Base-by-base conservation (phyloP, 1,140 invertebrate species). In the Bombus picipes region DNA sequence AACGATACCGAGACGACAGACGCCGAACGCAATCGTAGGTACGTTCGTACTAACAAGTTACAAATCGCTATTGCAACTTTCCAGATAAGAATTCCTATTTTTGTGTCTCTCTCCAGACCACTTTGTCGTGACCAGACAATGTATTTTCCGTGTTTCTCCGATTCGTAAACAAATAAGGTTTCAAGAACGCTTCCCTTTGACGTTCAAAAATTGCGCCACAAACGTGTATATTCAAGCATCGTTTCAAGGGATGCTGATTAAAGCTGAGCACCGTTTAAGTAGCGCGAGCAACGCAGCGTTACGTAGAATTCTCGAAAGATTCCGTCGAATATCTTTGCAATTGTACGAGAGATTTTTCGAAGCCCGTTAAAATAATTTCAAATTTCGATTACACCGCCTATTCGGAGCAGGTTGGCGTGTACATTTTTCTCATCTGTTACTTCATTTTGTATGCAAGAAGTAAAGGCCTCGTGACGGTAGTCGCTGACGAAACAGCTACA, bases 41-140 rank as follows among this genome's bases (percentile, higher is more conserved):
- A 83, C 62, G 76, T 89, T 79, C 74, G 62, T 79, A 79, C 85
- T 62, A 78, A 88, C 82, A 53, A 28, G 59, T 22, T 59, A 25
- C 53, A 59, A 57, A 76, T 72, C 73, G 59, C n/a, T 74, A n/a
- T 73, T 72, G 32, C 57, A 75, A 86, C 47, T 70, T 68, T 57
- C 22, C 32, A 41, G 39, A 77, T 47, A 28, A 39, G 1, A 15
- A 72, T 41, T 72, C 6, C 28, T 41, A 41, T 41, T 15, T 41
- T 15, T 15, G 3, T 9, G 41, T 39, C 28, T 18, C 76, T 65
- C 53, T n/a, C 53, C 37, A 66, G 25, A 53, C 28, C 43, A 13
- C 6, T 8, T 39, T 3, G 37, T 18, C 34, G 25, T 0, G 0
- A 62, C 5, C 22, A 12, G 65, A 10, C 57, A 43, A 83, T 59